Evolutionary conservation across 2,888 invertebrate species (phyloP).

Genomic region (Tipula helvola): DNA sequence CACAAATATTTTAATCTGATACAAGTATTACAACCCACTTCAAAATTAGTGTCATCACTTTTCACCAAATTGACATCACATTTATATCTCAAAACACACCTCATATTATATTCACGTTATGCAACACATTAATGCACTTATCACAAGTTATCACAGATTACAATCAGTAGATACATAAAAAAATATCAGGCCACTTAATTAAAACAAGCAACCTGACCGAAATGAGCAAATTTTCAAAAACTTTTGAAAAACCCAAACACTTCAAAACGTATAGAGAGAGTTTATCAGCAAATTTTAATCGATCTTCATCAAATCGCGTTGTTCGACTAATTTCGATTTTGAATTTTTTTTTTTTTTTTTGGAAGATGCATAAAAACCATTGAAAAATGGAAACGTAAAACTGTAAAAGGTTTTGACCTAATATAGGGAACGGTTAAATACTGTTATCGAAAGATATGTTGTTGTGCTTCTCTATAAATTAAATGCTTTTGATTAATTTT

Average conservation of each 20-base stretch:
- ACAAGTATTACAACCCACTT: too few relatives aligned
- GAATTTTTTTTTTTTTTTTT: neutral
- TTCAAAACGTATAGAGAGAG: neutral
- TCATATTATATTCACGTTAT: neutral
- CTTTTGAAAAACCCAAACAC: neutral
- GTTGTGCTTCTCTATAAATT: too few relatives aligned
- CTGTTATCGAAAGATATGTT: neutral
- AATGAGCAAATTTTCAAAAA: neutral
- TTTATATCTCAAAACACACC: neutral
- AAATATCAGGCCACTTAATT: neutral
- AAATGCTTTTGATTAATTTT: too few relatives aligned
- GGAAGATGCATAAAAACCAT: neutral
- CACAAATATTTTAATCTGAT: too few relatives aligned
- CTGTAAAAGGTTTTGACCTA: neutral
- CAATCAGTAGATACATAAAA: neutral
- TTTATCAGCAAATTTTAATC: neutral
- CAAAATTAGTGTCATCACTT: neutral
- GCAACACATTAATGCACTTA: neutral
- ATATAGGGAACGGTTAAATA: neutral
- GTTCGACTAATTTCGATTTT: neutral
- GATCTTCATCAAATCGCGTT: neutral
- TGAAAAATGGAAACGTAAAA: neutral
- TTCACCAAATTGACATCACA: neutral
- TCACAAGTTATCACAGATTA: neutral
- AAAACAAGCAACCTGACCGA: neutral